Evolutionary conservation across 2,888 invertebrate species (phyloP).

Genomic region (Mesorhabditis sp.): DNA sequence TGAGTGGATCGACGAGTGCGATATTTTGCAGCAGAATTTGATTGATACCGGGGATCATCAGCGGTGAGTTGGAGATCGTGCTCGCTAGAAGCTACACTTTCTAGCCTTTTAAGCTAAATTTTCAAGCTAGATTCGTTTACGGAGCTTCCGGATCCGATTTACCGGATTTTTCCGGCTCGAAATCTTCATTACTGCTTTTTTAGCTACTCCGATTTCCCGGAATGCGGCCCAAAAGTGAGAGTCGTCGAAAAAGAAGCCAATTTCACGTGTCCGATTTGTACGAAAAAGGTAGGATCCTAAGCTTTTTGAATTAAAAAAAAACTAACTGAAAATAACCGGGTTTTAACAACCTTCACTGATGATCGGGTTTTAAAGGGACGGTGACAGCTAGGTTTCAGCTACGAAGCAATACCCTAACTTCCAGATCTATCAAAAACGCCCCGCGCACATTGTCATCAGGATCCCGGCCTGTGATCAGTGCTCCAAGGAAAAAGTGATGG

Average conservation of each 20-base stretch:
- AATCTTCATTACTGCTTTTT: neutral
- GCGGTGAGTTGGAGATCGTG: neutral
- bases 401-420: neutral
- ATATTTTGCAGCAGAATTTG: neutral
- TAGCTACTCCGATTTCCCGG: no score
- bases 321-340: neutral
- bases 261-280: neutral
- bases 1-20: constrained; percentile 10
- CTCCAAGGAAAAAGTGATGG: constrained; percentile 40
- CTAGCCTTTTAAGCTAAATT: neutral
- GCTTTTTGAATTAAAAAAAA: neutral
- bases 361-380: no score
- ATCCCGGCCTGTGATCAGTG: constrained; percentile 49
- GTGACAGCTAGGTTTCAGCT: no score
- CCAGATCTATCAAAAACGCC: constrained; percentile 43
- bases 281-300: neutral
- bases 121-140: neutral
- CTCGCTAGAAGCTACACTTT: neutral
- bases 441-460: constrained; percentile 47
- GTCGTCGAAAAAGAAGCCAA: neutral
- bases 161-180: neutral
- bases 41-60: neutral
- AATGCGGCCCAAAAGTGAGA: neutral
- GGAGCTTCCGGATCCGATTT: neutral
- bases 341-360: no score